Evolutionary conservation across 2,113 vertebrate genomes (phyloP).

Genomic region (Ceyx margarethae): DNA sequence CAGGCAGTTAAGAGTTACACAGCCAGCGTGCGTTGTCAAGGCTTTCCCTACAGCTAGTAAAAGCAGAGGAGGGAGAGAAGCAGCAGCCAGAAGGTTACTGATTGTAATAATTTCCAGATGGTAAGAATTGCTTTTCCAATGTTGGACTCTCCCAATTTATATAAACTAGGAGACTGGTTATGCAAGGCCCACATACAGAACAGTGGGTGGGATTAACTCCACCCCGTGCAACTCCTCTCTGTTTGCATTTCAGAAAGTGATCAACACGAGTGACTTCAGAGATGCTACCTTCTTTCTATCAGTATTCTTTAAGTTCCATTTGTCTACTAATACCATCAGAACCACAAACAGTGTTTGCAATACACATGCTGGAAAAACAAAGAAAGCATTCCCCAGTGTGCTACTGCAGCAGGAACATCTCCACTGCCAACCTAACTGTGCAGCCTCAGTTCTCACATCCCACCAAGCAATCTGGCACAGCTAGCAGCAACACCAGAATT

Average conservation of each 20-base stretch:
- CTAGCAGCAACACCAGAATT: conserved; percentile 29
- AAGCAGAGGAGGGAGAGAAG: background rate
- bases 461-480: conserved; percentile 63
- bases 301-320: background rate
- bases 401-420: conserved; percentile 39
- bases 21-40: background rate
- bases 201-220: conserved; percentile 10
- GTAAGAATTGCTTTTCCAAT: background rate
- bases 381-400: conserved; percentile 1
- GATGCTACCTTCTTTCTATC: background rate
- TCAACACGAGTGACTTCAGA: background rate
- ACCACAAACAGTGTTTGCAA: background rate
- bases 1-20: background rate
- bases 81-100: background rate
- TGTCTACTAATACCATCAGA: background rate
- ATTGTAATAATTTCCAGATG: conserved; percentile 15
- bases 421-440: conserved; percentile 20
- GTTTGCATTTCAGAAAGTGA: background rate
- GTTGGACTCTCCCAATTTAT: background rate
- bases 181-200: background rate
- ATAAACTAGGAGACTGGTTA: background rate
- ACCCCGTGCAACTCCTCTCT: background rate
- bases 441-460: conserved; percentile 61
- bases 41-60: background rate
- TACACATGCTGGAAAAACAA: background rate